These are phyloP conservation scores for Sarcoramphus papa DNA, from an alignment of 2,797 vertebrate genomes.

Conservation along the genomic window DNA sequence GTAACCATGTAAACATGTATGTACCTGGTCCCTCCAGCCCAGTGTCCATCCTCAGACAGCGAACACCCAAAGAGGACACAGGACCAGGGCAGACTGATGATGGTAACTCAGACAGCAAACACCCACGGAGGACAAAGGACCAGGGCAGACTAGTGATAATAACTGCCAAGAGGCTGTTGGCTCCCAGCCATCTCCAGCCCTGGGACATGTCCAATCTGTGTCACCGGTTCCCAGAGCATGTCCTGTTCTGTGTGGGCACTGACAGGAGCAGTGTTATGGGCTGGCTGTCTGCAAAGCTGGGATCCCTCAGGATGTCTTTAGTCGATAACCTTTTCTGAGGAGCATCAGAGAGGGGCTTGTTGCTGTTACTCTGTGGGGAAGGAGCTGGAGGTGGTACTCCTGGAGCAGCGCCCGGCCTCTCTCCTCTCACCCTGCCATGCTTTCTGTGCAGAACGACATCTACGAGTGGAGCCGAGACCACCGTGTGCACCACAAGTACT, in stretches of 20 bases:
- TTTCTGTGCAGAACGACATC: constrained; percentile 76
- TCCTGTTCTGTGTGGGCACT: background rate
- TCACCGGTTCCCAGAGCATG: background rate
- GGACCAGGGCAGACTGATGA: background rate
- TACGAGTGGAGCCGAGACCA: constrained; percentile 81
- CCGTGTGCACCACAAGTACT: constrained; percentile 82
- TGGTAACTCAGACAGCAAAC: background rate
- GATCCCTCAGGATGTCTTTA: background rate
- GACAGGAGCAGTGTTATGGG: background rate
- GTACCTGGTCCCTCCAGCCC: background rate
- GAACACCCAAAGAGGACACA: background rate
- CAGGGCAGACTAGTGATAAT: background rate
- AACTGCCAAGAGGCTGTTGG: background rate
- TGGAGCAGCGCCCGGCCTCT: background rate
- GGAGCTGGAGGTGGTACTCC: background rate
- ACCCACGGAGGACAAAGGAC: background rate
- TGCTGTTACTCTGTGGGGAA: background rate
- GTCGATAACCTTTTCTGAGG: background rate
- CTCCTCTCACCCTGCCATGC: background rate
- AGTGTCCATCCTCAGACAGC: background rate
- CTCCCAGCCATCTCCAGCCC: background rate
- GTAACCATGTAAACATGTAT: background rate
- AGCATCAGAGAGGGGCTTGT: background rate
- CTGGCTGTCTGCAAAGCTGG: background rate
- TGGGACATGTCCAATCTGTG: background rate